phyloP scores from a whole-genome alignment of 2,113 vertebrate species.

The Periophthalmus modestus region DNA sequence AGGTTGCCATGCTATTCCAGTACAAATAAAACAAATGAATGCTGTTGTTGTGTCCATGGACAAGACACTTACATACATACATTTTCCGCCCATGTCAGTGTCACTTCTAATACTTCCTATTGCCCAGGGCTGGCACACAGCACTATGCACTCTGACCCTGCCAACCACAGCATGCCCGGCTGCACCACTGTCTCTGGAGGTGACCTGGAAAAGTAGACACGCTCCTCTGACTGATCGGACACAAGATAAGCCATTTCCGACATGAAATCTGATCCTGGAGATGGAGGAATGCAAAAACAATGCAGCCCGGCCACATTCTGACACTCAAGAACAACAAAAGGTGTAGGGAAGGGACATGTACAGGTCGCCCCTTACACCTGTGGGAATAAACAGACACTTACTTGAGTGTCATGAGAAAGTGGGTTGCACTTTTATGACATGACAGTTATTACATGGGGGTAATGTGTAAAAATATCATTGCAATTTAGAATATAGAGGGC shows the following conservation, averaged over 20 bases:
- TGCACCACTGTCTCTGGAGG: conserved; percentile 8
- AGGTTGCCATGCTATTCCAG: no score
- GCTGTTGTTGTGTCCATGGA: no score
- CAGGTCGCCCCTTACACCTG: neutral
- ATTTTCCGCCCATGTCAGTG: conserved; percentile 31
- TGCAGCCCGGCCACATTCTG: conserved; percentile 55
- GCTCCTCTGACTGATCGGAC: conserved; percentile 31
- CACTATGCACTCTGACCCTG: conserved; percentile 24
- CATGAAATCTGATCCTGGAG: conserved; percentile 30
- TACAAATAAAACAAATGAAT: no score
- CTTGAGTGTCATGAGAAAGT: neutral
- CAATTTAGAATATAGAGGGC: neutral
- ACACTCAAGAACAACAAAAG: conserved; percentile 4
- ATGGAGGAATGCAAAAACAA: conserved; percentile 33
- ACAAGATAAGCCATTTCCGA: conserved; percentile 27
- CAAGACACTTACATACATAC: no score
- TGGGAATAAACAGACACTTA: neutral
- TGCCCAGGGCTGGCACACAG: conserved; percentile 14
- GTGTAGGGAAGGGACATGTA: no score
- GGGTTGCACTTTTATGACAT: neutral
- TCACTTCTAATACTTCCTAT: conserved; percentile 33
- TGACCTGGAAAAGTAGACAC: conserved; percentile 17
- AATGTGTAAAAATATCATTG: neutral
- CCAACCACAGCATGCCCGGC: conserved; percentile 6
- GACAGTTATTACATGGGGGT: neutral